Conservation (phyloP, 1,140 invertebrate species). For the Leptopilina boulardi region DNA sequence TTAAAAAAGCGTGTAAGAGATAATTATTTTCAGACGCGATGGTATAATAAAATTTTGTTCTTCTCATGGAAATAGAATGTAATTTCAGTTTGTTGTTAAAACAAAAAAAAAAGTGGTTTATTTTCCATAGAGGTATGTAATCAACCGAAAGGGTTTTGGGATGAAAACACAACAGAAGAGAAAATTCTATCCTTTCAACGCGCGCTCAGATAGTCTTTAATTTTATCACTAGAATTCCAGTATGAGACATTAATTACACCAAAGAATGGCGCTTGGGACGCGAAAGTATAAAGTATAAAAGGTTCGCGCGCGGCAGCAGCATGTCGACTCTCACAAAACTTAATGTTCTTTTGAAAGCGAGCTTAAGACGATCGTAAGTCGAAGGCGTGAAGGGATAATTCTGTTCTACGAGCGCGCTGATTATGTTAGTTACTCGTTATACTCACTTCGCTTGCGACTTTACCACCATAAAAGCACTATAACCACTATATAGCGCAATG, state of each 20-base stretch:
- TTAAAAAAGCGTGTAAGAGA: no score
- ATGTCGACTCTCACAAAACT: constrained; percentile 28
- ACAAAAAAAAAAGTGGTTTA: neutral
- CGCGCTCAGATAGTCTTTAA: neutral
- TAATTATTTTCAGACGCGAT: no score
- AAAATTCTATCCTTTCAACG: constrained; percentile 25
- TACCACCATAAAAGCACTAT: constrained; percentile 29
- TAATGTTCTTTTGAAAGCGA: constrained; percentile 32
- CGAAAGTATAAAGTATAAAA: constrained; percentile 14
- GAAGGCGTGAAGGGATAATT: constrained; percentile 33
- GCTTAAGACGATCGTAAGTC: constrained; percentile 32
- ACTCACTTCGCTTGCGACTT: constrained; percentile 27
- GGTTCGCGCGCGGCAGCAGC: constrained; percentile 29
- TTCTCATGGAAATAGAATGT: no score
- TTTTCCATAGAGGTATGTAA: neutral
- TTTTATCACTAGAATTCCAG: constrained; percentile 30
- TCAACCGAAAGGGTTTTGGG: neutral
- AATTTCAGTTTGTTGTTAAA: constrained; percentile 10
- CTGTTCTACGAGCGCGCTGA: constrained; percentile 26
- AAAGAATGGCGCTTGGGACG: neutral
- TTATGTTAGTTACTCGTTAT: constrained; percentile 33
- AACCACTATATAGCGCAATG: neutral
- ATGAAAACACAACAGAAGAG: constrained; percentile 16
- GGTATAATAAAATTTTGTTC: no score
- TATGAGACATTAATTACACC: constrained; percentile 18